These are phyloP conservation scores for Microdon myrmicae DNA, from an alignment of 2,888 invertebrate genomes.

Conservation along the genomic window DNA sequence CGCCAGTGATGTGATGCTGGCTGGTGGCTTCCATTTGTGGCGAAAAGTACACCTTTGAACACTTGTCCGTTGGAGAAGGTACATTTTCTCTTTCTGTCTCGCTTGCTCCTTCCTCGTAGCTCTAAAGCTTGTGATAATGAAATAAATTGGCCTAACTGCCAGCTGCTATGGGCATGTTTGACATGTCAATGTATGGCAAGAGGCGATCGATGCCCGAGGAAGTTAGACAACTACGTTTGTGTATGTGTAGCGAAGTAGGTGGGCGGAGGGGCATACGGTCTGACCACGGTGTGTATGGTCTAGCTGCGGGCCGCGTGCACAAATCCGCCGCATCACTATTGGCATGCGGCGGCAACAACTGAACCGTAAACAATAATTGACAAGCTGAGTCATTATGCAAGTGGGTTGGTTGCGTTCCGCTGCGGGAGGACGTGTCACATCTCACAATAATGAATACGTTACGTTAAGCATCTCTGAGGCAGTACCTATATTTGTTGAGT, in stretches of 20 bases:
- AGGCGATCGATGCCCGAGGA: slow-evolving; percentile 48
- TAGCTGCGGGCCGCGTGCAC: slow-evolving; percentile 23
- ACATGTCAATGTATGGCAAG: slow-evolving; percentile 45
- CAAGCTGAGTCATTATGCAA: slow-evolving; percentile 42
- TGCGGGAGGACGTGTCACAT: slow-evolving; percentile 40
- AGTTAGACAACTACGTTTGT: slow-evolving; percentile 18
- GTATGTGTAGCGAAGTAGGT: slow-evolving; percentile 33
- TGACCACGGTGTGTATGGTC: slow-evolving; percentile 27
- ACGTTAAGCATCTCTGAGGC: slow-evolving; percentile 23
- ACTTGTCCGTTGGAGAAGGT: slow-evolving; percentile 38
- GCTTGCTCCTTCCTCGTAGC: slow-evolving; percentile 6
- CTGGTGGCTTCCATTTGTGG: slow-evolving; percentile 40
- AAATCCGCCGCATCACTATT: slow-evolving; percentile 24
- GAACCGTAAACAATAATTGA: slow-evolving; percentile 45
- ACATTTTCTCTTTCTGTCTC: slow-evolving; percentile 31
- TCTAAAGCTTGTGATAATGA: slow-evolving; percentile 39
- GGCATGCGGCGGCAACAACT: slow-evolving; percentile 1
- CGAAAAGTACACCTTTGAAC: slow-evolving; percentile 15
- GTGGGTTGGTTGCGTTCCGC: slow-evolving; percentile 36
- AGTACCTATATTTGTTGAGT: slow-evolving; percentile 17
- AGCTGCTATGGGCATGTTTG: slow-evolving; percentile 36
- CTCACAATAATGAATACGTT: slow-evolving; percentile 45
- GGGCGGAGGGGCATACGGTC: slow-evolving; percentile 26
- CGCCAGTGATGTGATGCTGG: slow-evolving; percentile 40
- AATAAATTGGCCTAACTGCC: slow-evolving; percentile 39